Percentiles rank a stretch among this genome's conserved stretches.
Conservation (phyloP, 2,797 vertebrate species). For the Gallirallus australis region DNA sequence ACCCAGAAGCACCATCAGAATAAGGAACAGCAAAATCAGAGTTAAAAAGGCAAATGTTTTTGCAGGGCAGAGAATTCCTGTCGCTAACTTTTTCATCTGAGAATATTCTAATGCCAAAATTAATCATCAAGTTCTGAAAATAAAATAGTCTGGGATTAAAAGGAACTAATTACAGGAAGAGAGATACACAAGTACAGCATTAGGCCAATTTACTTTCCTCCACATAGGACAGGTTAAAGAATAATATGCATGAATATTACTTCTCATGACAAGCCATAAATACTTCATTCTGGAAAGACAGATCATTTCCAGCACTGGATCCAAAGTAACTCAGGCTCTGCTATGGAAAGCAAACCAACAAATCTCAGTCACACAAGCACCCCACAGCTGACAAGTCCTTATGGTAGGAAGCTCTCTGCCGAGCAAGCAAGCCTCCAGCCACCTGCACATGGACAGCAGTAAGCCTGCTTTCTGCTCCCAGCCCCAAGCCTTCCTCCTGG, state of each 20-base stretch:
- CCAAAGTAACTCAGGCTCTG: neutral
- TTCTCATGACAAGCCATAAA: neutral
- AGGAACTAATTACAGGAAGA: neutral
- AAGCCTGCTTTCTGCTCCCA: neutral
- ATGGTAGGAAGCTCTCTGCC: rapidly evolving
- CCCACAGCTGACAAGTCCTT: neutral
- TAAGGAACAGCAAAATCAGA: neutral
- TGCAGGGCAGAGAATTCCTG: neutral
- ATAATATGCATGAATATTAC: neutral
- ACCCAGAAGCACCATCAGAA: neutral
- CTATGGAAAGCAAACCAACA: neutral
- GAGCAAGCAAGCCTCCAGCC: neutral
- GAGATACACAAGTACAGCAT: neutral
- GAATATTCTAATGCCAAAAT: neutral
- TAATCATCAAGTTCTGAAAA: neutral
- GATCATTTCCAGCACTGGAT: neutral
- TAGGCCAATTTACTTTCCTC: neutral
- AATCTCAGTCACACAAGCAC: rapidly evolving
- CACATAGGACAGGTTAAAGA: neutral
- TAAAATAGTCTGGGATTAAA: neutral
- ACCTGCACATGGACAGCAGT: too few species aligned
- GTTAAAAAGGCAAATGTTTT: neutral
- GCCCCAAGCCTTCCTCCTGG: neutral
- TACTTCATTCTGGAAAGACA: neutral
- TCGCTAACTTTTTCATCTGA: neutral